These are phyloP conservation scores for Plebejus anna DNA, from an alignment of 2,888 invertebrate genomes.

Conservation along the genomic window DNA sequence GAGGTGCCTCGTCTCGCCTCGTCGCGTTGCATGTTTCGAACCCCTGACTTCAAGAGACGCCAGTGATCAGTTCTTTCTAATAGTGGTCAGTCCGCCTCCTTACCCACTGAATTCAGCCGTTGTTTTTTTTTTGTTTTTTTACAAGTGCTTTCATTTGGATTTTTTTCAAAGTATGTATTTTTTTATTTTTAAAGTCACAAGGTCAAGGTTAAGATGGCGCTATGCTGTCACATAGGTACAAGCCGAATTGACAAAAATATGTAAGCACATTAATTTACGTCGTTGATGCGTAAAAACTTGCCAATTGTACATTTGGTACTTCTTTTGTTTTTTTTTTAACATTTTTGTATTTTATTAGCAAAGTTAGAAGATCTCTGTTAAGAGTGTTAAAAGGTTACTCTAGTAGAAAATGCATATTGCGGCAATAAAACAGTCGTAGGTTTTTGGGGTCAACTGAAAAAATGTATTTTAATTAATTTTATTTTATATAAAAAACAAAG, in stretches of 20 bases:
- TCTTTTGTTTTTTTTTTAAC: background rate
- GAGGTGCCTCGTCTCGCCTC: no score
- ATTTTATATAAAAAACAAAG: no score
- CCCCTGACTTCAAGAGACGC: background rate
- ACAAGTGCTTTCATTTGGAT: background rate
- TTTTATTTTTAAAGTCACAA: background rate
- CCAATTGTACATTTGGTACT: background rate
- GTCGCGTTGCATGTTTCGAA: background rate
- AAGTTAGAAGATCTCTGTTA: no score
- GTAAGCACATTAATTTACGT: background rate
- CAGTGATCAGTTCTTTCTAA: background rate
- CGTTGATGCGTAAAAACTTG: background rate
- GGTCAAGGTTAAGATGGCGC: slow-evolving; percentile 1
- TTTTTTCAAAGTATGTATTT: slow-evolving; percentile 17
- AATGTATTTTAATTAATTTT: no score
- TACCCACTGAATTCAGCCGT: background rate
- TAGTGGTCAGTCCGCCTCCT: background rate
- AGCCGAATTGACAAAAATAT: background rate
- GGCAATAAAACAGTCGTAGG: no score
- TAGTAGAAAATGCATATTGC: no score
- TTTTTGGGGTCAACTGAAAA: no score
- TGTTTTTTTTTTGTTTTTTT: background rate
- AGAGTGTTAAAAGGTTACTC: no score
- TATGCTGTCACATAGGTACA: background rate
- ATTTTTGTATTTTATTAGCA: background rate